Percentiles rank a stretch among this genome's conserved stretches.
Conservation (phyloP, 2,888 invertebrate species). For the Coecobrya sp. region DNA sequence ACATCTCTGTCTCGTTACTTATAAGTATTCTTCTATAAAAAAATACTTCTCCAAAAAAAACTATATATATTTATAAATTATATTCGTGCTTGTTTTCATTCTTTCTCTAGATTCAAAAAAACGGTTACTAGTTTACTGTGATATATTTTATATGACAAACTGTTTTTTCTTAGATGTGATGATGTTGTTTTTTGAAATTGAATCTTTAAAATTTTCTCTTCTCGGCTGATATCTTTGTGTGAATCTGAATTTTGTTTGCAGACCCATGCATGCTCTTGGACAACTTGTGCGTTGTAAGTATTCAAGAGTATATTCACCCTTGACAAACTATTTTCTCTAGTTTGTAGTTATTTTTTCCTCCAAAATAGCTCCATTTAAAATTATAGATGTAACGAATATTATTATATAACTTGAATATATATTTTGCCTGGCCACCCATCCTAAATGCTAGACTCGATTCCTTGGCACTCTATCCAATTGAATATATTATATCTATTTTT, state of each 20-base stretch:
- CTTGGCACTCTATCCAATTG: constrained; percentile 11
- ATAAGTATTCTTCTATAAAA: neutral
- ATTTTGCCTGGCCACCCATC: neutral
- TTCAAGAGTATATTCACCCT: constrained; percentile 50
- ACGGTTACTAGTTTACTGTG: neutral
- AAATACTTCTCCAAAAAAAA: neutral
- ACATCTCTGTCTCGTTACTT: neutral
- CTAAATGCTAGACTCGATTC: neutral
- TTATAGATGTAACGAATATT: neutral
- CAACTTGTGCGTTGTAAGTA: constrained; percentile 97
- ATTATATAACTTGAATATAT: neutral
- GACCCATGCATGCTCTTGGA: constrained; percentile 96
- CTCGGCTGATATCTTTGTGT: constrained; percentile 48
- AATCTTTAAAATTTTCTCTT: constrained; percentile 30
- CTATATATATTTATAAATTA: too few species aligned
- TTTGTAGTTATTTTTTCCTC: constrained; percentile 2
- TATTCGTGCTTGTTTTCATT: constrained; percentile 6
- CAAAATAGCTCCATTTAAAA: neutral
- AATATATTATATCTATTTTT: neutral
- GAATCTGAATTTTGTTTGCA: constrained; percentile 87
- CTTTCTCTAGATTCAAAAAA: neutral
- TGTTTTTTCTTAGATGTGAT: constrained; percentile 9
- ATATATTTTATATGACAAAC: constrained; percentile 5
- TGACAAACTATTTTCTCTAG: constrained; percentile 39
- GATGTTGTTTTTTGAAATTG: neutral